phyloP scores from a whole-genome alignment of 2,797 vertebrate genomes.

The Cetoscarus ocellatus region DNA sequence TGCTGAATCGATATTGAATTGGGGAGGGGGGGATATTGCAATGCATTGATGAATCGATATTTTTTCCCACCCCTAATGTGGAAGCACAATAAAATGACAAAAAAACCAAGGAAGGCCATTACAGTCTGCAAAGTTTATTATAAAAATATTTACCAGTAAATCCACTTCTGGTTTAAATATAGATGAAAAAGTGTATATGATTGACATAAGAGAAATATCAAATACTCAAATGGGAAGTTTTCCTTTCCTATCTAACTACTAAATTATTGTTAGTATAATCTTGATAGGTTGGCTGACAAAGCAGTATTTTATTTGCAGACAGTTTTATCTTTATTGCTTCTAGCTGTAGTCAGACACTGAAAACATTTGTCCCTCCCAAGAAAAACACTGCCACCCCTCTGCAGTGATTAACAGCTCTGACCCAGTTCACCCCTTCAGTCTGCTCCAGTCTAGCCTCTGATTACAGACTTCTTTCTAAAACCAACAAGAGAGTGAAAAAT shows the following conservation, averaged over 20 bases:
- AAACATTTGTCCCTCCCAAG: slow-evolving; percentile 3
- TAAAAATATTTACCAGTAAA: neutral
- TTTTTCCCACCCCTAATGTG: too few relatives aligned
- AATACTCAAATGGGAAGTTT: neutral
- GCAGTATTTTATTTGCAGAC: neutral
- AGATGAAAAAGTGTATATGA: neutral
- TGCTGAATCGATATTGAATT: too few relatives aligned
- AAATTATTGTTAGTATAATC: neutral
- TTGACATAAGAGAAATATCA: neutral
- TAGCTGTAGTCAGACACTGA: neutral
- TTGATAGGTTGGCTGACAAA: neutral
- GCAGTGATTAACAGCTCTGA: slow-evolving; percentile 11
- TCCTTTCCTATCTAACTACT: neutral
- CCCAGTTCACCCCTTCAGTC: slow-evolving; percentile 5
- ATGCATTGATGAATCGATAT: too few relatives aligned
- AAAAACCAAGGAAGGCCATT: neutral
- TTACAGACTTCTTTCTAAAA: neutral
- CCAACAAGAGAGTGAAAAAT: neutral
- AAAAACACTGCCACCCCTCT: slow-evolving; percentile 3
- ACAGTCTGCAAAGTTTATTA: neutral
- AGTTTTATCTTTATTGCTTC: neutral
- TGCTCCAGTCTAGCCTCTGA: neutral
- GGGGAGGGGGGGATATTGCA: too few relatives aligned
- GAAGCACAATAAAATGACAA: too few relatives aligned
- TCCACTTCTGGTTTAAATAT: neutral